Base-by-base conservation (phyloP, 2,113 vertebrate genomes). In the Coturnix japonica region DNA sequence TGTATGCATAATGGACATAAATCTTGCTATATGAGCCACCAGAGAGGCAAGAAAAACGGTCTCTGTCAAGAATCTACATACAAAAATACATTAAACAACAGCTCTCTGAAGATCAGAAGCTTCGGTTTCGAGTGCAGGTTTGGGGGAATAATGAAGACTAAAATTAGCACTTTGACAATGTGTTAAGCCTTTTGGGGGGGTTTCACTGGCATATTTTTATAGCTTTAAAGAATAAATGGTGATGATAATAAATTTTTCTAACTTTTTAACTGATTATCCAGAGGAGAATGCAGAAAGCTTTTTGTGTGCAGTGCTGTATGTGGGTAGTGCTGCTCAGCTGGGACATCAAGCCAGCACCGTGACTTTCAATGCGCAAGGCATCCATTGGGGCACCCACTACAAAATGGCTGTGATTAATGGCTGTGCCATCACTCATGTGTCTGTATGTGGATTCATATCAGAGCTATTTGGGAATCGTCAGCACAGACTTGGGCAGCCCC, bases 71-170 rank as follows among this genome's bases (percentile, higher is more conserved):
- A 77, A 93, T 95, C 89, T 96, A 96, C 94, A 95, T 56, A 89
- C 69, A 96, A 88, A 97, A 96, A 97, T 95, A 87, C 95, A 97
- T 97, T 96, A 97, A 97, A 96, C 87, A 87, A 66, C 79, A 96
- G 69, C 76, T 78, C 79, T 93, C 70, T 2, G 10, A 67, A 89
- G 91, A 96, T 75, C 63, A 90, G 94, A 82, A 63, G 70, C 90
- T 71, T 85, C 3, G 0, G 67, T 85, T 97, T 91, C 31, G 1
- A 96, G 75, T 25, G 89, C 28, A 81, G 61, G 37, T 88, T 94
- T 89, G 60, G 43, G 82, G 80, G 87, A 94, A 96, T 94, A 96
- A 95, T 91, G 85, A 93, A 90, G 76, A 97, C 95, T 76, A 93
- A 95, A 97, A 97, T 94, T 96, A 97, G 94, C 23, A 63, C 93